A percentile compares a stretch with the other conserved stretches of the same genome.
Conservation (phyloP, 2,113 vertebrate species). For the Butorides virescens region DNA sequence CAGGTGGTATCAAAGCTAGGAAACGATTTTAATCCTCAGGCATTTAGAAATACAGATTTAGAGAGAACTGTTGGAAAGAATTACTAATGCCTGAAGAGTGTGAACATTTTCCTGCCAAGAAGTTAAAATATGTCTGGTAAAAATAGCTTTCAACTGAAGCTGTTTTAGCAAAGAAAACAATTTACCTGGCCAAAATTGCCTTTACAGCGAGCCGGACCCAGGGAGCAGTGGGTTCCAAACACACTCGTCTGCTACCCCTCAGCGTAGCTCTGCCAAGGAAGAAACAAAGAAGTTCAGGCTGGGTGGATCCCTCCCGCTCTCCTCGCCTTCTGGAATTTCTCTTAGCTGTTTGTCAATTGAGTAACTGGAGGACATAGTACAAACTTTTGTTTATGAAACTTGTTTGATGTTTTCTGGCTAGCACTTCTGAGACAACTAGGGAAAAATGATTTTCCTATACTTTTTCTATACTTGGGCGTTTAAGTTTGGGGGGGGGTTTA, state of each 20-base stretch:
- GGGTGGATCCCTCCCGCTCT: not conserved
- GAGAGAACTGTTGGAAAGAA: not conserved
- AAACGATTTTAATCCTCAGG: not conserved
- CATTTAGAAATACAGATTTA: not conserved
- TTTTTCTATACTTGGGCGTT: not conserved
- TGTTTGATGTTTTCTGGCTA: not conserved
- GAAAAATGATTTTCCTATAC: not conserved
- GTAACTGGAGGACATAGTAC: not conserved
- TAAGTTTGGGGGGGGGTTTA: not conserved
- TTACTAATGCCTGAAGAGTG: not conserved
- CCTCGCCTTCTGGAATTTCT: not conserved
- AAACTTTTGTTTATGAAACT: not conserved
- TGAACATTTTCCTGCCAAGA: not conserved
- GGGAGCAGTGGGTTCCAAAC: conserved; percentile 43
- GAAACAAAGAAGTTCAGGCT: not conserved
- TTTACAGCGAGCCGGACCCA: conserved; percentile 33
- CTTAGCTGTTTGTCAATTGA: not conserved
- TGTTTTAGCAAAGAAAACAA: not conserved
- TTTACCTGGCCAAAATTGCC: conserved; percentile 24
- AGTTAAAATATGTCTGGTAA: not conserved
- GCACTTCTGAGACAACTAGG: not conserved
- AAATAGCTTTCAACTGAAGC: not conserved
- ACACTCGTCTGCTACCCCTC: not conserved
- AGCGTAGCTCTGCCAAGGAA: conserved; percentile 35
- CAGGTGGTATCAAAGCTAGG: not conserved